Evolutionary conservation across 2,113 vertebrate species (phyloP).

Genomic region (Nanorana parkeri): DNA sequence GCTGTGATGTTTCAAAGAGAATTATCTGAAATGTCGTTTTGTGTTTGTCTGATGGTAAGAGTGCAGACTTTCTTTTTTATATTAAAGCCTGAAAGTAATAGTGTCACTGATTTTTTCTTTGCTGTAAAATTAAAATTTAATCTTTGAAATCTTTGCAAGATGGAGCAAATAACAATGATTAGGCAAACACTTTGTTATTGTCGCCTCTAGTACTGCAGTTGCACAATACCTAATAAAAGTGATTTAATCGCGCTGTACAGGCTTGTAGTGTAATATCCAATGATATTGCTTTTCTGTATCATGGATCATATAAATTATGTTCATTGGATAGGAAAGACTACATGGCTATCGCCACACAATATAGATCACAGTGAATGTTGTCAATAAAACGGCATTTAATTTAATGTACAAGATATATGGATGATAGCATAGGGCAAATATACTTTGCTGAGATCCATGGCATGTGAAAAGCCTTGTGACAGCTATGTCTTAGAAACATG

Average conservation of each 20-base stretch:
- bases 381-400: constrained; percentile 53
- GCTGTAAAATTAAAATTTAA: constrained; percentile 15
- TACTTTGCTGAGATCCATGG: constrained; percentile 31
- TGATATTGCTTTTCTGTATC: constrained; percentile 52
- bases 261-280: constrained; percentile 14
- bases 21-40: neutral
- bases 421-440: constrained; percentile 26
- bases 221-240: constrained; percentile 47
- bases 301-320: constrained; percentile 53
- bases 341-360: constrained; percentile 19
- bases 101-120: neutral
- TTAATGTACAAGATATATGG: constrained; percentile 48
- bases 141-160: constrained; percentile 30
- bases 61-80: neutral
- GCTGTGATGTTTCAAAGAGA: neutral
- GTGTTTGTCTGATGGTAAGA: neutral
- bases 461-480: constrained; percentile 25
- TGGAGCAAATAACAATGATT: constrained; percentile 44
- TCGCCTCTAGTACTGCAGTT: constrained; percentile 34
- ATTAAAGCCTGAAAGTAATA: neutral
- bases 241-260: constrained; percentile 42
- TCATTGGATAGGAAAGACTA: constrained; percentile 25
- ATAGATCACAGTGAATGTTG: constrained; percentile 46
- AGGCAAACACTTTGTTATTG: constrained; percentile 16
- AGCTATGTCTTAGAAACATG: constrained; percentile 6